A percentile compares a stretch with the other conserved stretches of the same genome.
These are phyloP conservation scores for Trochalopteron elliotii DNA, from an alignment of 2,113 vertebrate genomes.

Conservation along the genomic window DNA sequence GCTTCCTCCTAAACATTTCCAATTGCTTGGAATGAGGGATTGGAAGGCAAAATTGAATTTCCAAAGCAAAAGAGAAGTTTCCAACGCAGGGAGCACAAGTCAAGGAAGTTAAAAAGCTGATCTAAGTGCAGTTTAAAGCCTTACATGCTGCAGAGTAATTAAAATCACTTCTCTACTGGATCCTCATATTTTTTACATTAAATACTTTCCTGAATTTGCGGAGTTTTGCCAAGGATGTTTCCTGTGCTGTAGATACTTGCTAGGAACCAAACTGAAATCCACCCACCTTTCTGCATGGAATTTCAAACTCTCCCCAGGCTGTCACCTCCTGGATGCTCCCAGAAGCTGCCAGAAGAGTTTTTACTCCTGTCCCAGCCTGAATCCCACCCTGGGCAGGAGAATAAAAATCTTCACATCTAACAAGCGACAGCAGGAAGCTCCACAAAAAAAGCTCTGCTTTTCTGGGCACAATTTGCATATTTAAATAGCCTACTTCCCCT, in stretches of 20 bases:
- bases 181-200: background rate
- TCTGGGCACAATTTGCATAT: background rate
- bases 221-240: background rate
- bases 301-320: background rate
- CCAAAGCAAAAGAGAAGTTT: background rate
- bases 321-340: background rate
- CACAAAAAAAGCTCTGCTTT: background rate
- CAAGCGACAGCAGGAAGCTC: background rate
- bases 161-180: background rate
- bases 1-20: background rate
- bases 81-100: background rate
- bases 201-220: background rate
- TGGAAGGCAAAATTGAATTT: background rate
- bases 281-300: background rate
- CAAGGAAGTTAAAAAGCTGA: background rate
- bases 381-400: background rate
- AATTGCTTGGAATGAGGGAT: background rate
- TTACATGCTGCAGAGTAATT: background rate
- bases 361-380: background rate
- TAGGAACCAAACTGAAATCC: background rate
- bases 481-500: background rate
- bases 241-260: background rate
- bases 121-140: background rate
- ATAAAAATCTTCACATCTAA: background rate
- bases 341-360: background rate